Base-by-base conservation (phyloP, 2,797 vertebrate species). In the Eulemur coronatus region DNA sequence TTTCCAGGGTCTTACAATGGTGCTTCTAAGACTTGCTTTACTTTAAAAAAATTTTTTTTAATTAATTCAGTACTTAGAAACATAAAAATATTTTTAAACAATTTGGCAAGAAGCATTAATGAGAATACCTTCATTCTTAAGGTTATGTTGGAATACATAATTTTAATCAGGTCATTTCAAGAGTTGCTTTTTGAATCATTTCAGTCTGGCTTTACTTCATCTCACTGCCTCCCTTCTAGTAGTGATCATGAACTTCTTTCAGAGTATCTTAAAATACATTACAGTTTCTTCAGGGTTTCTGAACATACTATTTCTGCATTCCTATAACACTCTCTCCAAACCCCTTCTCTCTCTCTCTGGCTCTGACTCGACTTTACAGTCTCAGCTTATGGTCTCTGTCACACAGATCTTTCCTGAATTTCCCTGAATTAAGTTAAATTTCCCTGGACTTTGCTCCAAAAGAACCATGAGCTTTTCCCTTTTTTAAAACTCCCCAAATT, bases 41-140 rank as follows among this genome's bases (percentile, higher is more conserved):
- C 61, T 92, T 82, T 43, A 89, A 76, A 65, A 89, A 48, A 61
- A 24, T 1, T 52, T 67, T 41, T 28, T 43, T 28, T 52, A 46
- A 82, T 76, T 59, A 89, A 65, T 61, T 89, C 24, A 78, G 41
- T n/a, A 84, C 43, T 61, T 50, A 78, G 50, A 78, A 90, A 69
- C 57, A 87, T 65, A 87, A 67, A 95, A 92, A 81, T 67, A n/a
- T 69, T 82, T 72, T 55, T 46, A 92, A 85, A 61, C 72, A 96
- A 46, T 65, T n/a, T 5, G 11, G 57, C 41, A 80, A 94, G 50
- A 41, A 82, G 28, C 20, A 76, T 12, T 24, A 75, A 79, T 8
- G 28, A 28, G 41, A 78, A 89, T 15, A 57, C 10, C 67, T 72
- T 57, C 52, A 52, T 82, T 70, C 72, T 81, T 59, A 67, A 59